Percentiles rank a stretch among this genome's conserved stretches.
These are phyloP conservation scores for Pelodiscus sinensis DNA, from an alignment of 2,113 vertebrate genomes.

Conservation along the genomic window DNA sequence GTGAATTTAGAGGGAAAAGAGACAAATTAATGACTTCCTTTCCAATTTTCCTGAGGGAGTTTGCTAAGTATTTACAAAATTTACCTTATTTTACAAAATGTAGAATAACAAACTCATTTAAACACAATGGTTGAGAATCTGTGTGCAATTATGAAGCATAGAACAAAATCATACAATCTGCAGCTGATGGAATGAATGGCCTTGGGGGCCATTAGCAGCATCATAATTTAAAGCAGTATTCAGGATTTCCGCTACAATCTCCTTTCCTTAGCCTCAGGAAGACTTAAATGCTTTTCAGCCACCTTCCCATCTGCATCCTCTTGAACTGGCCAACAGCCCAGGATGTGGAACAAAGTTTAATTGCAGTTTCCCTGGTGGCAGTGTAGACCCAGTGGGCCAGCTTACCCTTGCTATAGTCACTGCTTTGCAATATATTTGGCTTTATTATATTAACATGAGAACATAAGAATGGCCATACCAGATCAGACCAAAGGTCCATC, in stretches of 20 bases:
- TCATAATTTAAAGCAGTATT: too few relatives aligned
- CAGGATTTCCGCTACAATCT: too few relatives aligned
- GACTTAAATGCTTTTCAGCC: too few relatives aligned
- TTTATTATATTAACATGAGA: too few relatives aligned
- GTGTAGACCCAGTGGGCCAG: too few relatives aligned
- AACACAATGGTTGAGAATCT: slow-evolving; percentile 34
- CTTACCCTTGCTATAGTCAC: too few relatives aligned
- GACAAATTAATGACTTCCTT: not conserved
- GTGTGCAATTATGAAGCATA: not conserved
- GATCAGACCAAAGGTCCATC: too few relatives aligned
- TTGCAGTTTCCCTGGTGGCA: not conserved
- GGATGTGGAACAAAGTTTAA: not conserved
- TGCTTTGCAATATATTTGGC: too few relatives aligned
- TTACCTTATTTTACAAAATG: slow-evolving; percentile 17
- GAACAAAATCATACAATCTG: not conserved
- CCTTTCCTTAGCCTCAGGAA: too few relatives aligned
- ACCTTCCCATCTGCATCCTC: not conserved
- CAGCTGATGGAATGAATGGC: too few relatives aligned
- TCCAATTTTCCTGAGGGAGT: not conserved
- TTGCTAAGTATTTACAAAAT: not conserved
- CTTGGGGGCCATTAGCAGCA: too few relatives aligned
- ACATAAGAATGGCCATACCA: too few relatives aligned
- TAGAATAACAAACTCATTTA: slow-evolving; percentile 19
- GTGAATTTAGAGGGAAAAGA: not conserved
- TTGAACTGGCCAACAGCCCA: not conserved